Base-by-base conservation (phyloP, 2,113 vertebrate species). In the Excalfactoria chinensis region DNA sequence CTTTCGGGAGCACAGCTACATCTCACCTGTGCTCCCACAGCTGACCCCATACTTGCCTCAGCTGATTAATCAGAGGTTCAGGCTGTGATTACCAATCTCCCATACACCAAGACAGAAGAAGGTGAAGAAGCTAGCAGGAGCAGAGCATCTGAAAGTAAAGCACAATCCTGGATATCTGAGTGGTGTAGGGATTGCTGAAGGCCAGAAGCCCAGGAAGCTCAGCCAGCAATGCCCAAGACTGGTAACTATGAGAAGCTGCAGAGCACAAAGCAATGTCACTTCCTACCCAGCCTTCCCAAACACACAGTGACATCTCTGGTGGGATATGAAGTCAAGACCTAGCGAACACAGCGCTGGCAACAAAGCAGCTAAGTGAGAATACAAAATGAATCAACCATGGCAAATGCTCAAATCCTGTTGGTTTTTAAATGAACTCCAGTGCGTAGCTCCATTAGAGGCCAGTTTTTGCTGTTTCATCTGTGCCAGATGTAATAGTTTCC, bases 341-440 rank as follows among this genome's bases (percentile, higher is more conserved):
- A 44, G 11, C 0, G 8, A 53, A 70, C 0, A 8, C 1, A 20
- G 21, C 1, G 21, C 73, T 32, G 37, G 28, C 13, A 55, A 46
- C 37, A 72, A 32, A 79, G 67, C 9, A 62, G 63, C 8, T 15
- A 8, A 69, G 34, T 1, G 41, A 66, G 17, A 3, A 56, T 4
- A 10, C 49, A 46, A 69, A 48, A 66, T 9, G 4, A 34, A 83
- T 9, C 22, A 6, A 11, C 14, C 12, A 43, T 1, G 9, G 48
- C 32, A 66, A 88, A 83, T 80, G 23, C 32, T 35, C 35, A 9
- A 15, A 20, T 40, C 32, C 13, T 69, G 7, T 2, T 34, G 28
- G 43, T 66, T 85, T 49, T 43, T 48, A 55, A 87, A 43, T 7
- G 63, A 95, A 83, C 18, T 7, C 40, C 44, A 64, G 6, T 6